Evolutionary conservation across 2,113 vertebrate genomes (phyloP), one percentile per base, ranked within the genome.

Genomic region (Nibea coibor): DNA sequence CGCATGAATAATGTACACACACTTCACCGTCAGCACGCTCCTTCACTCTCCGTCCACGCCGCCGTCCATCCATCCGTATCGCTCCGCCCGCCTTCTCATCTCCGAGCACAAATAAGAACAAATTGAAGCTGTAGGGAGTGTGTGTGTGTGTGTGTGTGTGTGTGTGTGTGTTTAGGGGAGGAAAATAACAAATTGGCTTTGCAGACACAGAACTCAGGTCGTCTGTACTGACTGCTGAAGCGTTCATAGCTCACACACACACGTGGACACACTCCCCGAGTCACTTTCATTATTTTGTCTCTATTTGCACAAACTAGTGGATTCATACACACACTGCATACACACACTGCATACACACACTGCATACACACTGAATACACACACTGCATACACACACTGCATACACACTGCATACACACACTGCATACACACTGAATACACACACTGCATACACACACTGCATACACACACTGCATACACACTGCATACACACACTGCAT

Each of bases 1-100:
- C 1, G 6, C 48, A 83, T 92, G 88, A 92, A 92, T 91, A 81
- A 92, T 91, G 86, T 63, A 86, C 43, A 72, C 77, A 72, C 77
- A 59, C 80, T 87, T 78, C 69, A 69, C 68, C 20, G 15, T 85
- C 86, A 65, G 67, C 81, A 50, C 16, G 12, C 68, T 82, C 61
- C 56, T 67, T 56, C 22, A 3, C 54, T 70, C 74, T 56, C 48
- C 0, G 63, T 81, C 82, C 81, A n/a, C 7, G 22, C 53, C 2
- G 67, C 57, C 12, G n/a, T 58, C 84, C 87, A 84, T 71, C 86
- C 89, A 88, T 75, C 86, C 82, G 22, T 59, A 80, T 87, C 87
- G 19, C 54, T 79, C 66, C 47, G 69, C 79, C 87, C 22, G 79
- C 85, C 90, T 86, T 24, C 87, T 83, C 89, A 81, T 87, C 83